Evolutionary conservation across 2,797 vertebrate genomes (phyloP), one percentile per base, ranked within the genome.

Genomic region (Enteromius argenteus): DNA sequence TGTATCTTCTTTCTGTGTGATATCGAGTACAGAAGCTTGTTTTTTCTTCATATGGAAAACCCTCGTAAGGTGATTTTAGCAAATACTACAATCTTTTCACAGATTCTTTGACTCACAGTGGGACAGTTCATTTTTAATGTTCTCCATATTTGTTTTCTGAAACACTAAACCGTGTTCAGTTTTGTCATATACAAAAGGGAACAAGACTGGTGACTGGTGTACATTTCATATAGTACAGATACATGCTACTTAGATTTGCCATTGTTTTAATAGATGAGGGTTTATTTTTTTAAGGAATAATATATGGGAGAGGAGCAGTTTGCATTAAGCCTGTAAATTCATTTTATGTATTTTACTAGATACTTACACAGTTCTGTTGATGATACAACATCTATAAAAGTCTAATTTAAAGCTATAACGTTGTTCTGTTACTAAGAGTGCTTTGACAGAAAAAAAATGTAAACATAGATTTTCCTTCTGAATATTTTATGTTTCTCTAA

Each of bases 241-340:
- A 92, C 92, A 90, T 94, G 95, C 90, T 94, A 92, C 94, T 94
- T 96, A 86, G 83, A 78, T 93, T 93, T 93, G 92, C 91, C 93
- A 93, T 94, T 95, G 92, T 93, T 94, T 91, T 95, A 89, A 95
- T 95, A 95, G 94, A 95, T 93, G 93, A 94, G 92, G 92, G 91
- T 95, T 94, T 95, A 94, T 96, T 95, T 95, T 95, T 95, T 91
- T 94, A 95, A 94, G 92, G 94, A 93, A 95, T 95, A 95, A 95
- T 95, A 95, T 96, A 95, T 95, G 94, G 92, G 94, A 93, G 92
- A 94, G 91, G 92, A 90, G 90, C 93, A 92, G 91, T 94, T 94
- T 92, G 92, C 93, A 93, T 91, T 93, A 95, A 95, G 93, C 91
- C 90, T 92, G 88, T 93, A 92, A 90, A 91, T 90, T 93, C 91